Conservation (phyloP, 2,113 vertebrate genomes). For the Platycercus adscitus region DNA sequence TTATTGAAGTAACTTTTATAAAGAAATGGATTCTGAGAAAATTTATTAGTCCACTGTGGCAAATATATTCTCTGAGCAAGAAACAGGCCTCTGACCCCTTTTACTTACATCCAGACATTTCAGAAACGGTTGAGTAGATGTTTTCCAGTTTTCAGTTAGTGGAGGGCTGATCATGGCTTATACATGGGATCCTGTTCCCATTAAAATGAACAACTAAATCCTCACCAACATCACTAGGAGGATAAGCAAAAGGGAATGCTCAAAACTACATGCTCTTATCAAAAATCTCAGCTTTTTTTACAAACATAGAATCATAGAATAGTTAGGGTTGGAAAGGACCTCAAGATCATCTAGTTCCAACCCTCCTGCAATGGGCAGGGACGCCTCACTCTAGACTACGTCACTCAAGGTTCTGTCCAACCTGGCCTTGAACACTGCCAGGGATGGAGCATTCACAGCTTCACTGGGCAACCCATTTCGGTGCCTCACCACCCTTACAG, state of each 20-base stretch:
- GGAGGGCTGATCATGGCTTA: background rate
- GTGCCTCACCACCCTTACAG: background rate
- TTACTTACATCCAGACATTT: background rate
- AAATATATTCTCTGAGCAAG: background rate
- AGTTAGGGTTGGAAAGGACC: background rate
- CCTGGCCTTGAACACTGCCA: background rate
- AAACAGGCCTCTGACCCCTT: background rate
- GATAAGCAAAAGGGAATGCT: background rate
- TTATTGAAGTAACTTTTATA: background rate
- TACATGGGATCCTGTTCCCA: background rate
- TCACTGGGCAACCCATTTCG: background rate
- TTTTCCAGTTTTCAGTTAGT: background rate
- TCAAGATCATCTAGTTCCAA: background rate
- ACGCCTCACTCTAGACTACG: background rate
- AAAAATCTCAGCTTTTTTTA: background rate
- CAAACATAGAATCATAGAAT: background rate
- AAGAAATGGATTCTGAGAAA: constrained; percentile 25
- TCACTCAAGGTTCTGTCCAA: background rate
- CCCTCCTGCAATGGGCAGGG: background rate
- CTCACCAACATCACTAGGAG: background rate
- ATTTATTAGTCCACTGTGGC: constrained; percentile 12
- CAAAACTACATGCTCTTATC: background rate
- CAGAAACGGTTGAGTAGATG: background rate
- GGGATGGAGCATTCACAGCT: background rate
- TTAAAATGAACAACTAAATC: background rate